Base-by-base conservation (phyloP, 2,888 invertebrate species). In the Melanophora roralis region DNA sequence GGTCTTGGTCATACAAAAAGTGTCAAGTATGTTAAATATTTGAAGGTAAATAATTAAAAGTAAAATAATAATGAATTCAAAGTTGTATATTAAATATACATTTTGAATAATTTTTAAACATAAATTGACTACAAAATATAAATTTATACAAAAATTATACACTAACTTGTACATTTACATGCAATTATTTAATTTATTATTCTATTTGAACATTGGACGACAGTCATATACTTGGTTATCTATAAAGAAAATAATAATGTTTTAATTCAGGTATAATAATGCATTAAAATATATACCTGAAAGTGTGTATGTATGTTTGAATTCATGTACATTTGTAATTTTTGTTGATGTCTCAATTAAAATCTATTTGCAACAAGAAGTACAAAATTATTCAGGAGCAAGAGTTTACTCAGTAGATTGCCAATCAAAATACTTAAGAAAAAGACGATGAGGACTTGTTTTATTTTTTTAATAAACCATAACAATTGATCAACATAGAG, bases 261-360 rank as follows among this genome's bases (percentile, higher is more conserved):
- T 64, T 69, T 45, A 36, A 59, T 45, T 55, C 45, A 51, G 7
- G 16, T 62, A 11, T 7, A 8, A 60, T 67, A 68, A 68, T 75
- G 68, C 53, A 75, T 68, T 60, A 68, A 75, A 68, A 60, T 75
- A 53, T 75, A 43, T 68, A 62, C n/a, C n/a, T n/a, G n/a, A n/a
- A n/a, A n/a, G n/a, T n/a, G n/a, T n/a, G n/a, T n/a, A n/a, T n/a
- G n/a, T n/a, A n/a, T n/a, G n/a, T n/a, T n/a, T n/a, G n/a, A n/a
- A n/a, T n/a, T n/a, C n/a, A n/a, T n/a, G n/a, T 68, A 76, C 75
- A 76, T 76, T 43, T 80, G 80, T 82, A 73, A 81, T 82, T 76
- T 81, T 81, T 74, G 82, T 81, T 82, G 80, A 80, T 80, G 80
- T 80, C 80, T 80, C 80, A 80, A 80, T 80, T 80, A 80, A 80